These are phyloP conservation scores for Morpho helenor DNA, from an alignment of 2,888 invertebrate genomes.

Conservation along the genomic window DNA sequence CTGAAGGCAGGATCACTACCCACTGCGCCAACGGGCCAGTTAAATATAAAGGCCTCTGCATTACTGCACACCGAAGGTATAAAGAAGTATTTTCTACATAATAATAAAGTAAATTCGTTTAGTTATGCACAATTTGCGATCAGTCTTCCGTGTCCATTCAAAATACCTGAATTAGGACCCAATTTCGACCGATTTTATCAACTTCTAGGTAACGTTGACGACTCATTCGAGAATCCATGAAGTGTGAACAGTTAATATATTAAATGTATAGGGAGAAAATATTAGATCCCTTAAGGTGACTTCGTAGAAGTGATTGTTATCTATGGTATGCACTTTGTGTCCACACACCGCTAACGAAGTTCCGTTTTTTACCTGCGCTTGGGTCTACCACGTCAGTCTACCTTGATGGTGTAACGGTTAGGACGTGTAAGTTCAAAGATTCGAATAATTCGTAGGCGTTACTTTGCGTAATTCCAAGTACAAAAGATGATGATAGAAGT, in stretches of 20 bases:
- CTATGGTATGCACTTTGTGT: conserved; percentile 60
- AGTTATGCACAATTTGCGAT: too few species aligned
- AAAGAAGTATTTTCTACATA: too few species aligned
- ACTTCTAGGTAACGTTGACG: conserved; percentile 54
- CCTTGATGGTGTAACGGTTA: not conserved
- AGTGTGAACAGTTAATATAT: conserved; percentile 71
- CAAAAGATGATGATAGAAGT: too few species aligned
- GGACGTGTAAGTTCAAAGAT: too few species aligned
- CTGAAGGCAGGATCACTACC: too few species aligned
- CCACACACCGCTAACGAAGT: conserved; percentile 69
- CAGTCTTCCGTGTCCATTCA: conserved; percentile 39
- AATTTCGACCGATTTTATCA: conserved; percentile 52
- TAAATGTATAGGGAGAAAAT: conserved; percentile 52
- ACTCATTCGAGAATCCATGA: conserved; percentile 57
- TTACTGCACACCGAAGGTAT: too few species aligned
- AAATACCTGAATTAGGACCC: conserved; percentile 63
- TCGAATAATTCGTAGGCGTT: too few species aligned
- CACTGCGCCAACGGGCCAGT: too few species aligned
- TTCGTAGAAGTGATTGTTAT: conserved; percentile 67
- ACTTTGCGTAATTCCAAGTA: too few species aligned
- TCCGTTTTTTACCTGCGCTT: conserved; percentile 62
- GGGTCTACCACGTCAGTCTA: conserved; percentile 38
- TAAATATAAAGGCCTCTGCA: too few species aligned
- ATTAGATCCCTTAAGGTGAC: conserved; percentile 46
- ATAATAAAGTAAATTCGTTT: too few species aligned